Percentiles rank a stretch among this genome's conserved stretches.
Evolutionary conservation across 2,113 vertebrate genomes (phyloP).

Genomic region (Chaenocephalus aceratus): DNA sequence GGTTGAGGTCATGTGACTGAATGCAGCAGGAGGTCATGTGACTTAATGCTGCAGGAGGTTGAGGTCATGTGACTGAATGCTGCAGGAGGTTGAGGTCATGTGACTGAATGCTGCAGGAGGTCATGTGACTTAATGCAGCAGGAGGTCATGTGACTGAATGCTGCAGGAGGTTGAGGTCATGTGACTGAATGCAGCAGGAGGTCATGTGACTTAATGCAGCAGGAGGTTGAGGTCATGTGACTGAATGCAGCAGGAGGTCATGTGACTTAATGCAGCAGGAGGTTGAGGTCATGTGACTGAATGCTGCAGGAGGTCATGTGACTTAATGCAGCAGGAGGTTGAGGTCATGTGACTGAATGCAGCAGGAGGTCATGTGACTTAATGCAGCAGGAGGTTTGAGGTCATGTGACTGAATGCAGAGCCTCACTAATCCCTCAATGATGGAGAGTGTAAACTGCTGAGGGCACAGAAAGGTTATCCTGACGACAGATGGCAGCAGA

Average conservation of each 20-base stretch:
- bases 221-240: not conserved
- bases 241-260: too few relatives aligned
- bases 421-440: constrained; percentile 1
- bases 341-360: too few relatives aligned
- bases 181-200: too few relatives aligned
- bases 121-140: not conserved
- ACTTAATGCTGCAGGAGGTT: too few relatives aligned
- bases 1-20: too few relatives aligned
- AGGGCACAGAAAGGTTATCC: constrained; percentile 40
- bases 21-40: too few relatives aligned
- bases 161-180: not conserved
- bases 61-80: not conserved
- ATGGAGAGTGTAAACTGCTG: constrained; percentile 37
- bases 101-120: not conserved
- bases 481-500: constrained; percentile 55
- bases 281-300: too few relatives aligned
- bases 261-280: not conserved
- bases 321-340: too few relatives aligned
- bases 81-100: not conserved
- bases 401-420: not conserved
- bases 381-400: too few relatives aligned
- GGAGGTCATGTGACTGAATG: not conserved
- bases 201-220: not conserved
- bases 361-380: too few relatives aligned
- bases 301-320: too few relatives aligned